A percentile compares a stretch with the other conserved stretches of the same genome.
These are phyloP conservation scores for Varanus salvator DNA, from an alignment of 2,113 vertebrate species.

Conservation along the genomic window DNA sequence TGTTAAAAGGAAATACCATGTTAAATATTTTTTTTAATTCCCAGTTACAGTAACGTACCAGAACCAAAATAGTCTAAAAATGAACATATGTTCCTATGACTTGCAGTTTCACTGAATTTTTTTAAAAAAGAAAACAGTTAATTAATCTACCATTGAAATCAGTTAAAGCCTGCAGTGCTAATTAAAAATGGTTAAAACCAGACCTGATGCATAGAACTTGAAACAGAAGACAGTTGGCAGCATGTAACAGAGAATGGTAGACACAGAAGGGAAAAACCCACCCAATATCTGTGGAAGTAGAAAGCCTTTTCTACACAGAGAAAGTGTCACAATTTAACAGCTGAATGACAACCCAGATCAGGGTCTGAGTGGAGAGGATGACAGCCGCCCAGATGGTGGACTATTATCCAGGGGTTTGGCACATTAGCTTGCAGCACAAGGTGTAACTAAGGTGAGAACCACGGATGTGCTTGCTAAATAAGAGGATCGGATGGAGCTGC, in stretches of 20 bases:
- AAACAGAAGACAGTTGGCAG: slow-evolving; percentile 58
- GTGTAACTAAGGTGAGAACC: slow-evolving; percentile 60
- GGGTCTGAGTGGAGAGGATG: slow-evolving; percentile 42
- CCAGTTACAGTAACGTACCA: background rate
- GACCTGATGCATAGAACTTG: slow-evolving; percentile 42
- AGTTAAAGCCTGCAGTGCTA: slow-evolving; percentile 19
- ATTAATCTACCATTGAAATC: slow-evolving; percentile 10
- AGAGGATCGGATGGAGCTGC: background rate
- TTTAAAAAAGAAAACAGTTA: background rate
- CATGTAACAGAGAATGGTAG: slow-evolving; percentile 13
- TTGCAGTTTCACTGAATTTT: background rate
- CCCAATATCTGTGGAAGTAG: slow-evolving; percentile 49
- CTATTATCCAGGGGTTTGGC: slow-evolving; percentile 54
- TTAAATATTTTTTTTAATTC: slow-evolving; percentile 5
- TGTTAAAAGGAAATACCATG: background rate
- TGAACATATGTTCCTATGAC: slow-evolving; percentile 1
- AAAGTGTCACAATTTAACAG: slow-evolving; percentile 65
- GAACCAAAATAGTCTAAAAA: slow-evolving; percentile 7
- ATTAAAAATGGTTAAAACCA: slow-evolving; percentile 52
- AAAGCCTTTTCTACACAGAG: slow-evolving; percentile 44
- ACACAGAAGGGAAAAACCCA: slow-evolving; percentile 22
- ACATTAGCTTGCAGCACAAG: slow-evolving; percentile 44
- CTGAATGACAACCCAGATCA: slow-evolving; percentile 36
- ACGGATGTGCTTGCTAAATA: background rate
- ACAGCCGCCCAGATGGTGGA: slow-evolving; percentile 70